Conservation (phyloP, 1,140 invertebrate species). For the Platorchestia sp. region DNA sequence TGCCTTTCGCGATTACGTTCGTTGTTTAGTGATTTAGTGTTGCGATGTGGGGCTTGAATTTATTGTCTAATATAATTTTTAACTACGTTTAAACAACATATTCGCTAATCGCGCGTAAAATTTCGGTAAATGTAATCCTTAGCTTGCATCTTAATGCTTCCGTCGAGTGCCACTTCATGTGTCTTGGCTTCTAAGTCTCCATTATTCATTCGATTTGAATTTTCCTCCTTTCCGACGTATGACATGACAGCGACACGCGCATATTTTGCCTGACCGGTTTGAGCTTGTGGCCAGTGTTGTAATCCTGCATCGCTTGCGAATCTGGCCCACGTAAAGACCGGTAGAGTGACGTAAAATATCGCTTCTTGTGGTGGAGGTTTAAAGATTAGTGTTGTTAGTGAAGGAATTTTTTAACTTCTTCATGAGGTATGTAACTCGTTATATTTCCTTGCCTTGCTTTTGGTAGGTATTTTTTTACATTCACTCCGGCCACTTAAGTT, state of each 20-base stretch:
- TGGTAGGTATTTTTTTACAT: not conserved
- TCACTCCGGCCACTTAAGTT: not conserved
- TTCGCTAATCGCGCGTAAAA: not conserved
- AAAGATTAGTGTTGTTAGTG: not conserved
- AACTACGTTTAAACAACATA: not conserved
- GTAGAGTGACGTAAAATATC: not conserved
- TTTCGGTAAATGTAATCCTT: not conserved
- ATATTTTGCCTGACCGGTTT: not conserved
- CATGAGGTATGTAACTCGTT: not conserved
- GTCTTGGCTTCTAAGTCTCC: not conserved
- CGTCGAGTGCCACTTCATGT: not conserved
- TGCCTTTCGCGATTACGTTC: not conserved
- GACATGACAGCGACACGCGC: not conserved
- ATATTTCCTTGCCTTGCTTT: not conserved
- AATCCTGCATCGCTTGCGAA: not conserved
- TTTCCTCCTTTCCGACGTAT: not conserved
- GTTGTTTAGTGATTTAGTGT: not conserved
- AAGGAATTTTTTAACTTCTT: not conserved
- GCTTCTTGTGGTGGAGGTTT: not conserved
- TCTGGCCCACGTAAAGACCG: not conserved
- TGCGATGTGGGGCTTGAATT: not conserved
- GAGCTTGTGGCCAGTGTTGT: not conserved
- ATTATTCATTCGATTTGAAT: not conserved
- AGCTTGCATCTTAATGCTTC: not conserved
- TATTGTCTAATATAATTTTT: not conserved